Evolutionary conservation across 2,888 invertebrate genomes (phyloP).

Genomic region (Boloria euphrosyne): DNA sequence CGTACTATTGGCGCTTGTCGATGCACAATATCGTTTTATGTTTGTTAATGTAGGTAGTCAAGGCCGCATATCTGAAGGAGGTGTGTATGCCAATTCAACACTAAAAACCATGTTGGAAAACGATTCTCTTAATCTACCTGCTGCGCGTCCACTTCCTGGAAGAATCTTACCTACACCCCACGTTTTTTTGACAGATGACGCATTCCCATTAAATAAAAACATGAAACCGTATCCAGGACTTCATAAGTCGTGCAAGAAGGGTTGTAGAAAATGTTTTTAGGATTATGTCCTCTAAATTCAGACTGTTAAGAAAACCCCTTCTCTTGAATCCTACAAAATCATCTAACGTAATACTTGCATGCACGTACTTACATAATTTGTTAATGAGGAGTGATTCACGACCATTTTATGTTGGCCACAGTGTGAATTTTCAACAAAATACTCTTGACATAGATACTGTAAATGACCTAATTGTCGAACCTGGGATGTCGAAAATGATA

Average conservation of each 20-base stretch:
- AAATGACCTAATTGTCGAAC: neutral
- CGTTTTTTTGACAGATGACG: too few species aligned
- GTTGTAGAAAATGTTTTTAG: slow-evolving; percentile 1
- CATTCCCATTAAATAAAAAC: too few species aligned
- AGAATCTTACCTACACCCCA: too few species aligned
- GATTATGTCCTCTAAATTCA: slow-evolving; percentile 4
- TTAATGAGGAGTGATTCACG: slow-evolving; percentile 3
- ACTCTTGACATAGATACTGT: neutral
- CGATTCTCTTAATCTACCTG: slow-evolving; percentile 6
- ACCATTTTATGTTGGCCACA: neutral
- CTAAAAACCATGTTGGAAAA: slow-evolving; percentile 4
- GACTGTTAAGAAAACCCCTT: slow-evolving; percentile 1
- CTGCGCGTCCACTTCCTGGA: slow-evolving; percentile 4
- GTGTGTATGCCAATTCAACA: slow-evolving; percentile 1
- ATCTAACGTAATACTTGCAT: slow-evolving; percentile 2
- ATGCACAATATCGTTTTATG: slow-evolving; percentile 6
- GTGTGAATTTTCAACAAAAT: slow-evolving; percentile 3
- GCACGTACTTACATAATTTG: slow-evolving; percentile 4
- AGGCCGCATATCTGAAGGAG: slow-evolving; percentile 3
- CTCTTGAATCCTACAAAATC: slow-evolving; percentile 4
- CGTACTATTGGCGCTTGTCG: slow-evolving; percentile 3
- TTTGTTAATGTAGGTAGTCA: neutral
- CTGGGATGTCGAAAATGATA: neutral
- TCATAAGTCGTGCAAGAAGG: neutral
- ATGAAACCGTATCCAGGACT: too few species aligned